These are phyloP conservation scores for Mionectes macconnelli DNA, from an alignment of 2,113 vertebrate species.

Conservation along the genomic window DNA sequence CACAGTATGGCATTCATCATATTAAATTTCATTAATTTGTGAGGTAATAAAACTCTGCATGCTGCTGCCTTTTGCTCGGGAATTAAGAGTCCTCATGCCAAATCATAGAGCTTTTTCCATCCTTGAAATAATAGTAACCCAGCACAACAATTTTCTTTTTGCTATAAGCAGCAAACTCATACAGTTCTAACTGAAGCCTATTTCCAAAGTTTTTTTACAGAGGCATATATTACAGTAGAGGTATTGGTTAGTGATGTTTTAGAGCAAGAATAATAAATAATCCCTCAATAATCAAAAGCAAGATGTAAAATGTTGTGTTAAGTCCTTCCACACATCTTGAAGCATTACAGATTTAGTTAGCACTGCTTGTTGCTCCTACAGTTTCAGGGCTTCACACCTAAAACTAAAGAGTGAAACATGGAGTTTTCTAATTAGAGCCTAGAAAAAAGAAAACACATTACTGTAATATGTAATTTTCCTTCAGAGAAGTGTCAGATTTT, in stretches of 20 bases:
- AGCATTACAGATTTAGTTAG: neutral
- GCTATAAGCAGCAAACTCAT: neutral
- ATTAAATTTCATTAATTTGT: conserved; percentile 34
- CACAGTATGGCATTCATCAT: neutral
- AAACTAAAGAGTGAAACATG: neutral
- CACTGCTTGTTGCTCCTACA: neutral
- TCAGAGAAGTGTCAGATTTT: neutral
- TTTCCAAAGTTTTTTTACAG: neutral
- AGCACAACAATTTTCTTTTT: neutral
- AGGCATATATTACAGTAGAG: neutral
- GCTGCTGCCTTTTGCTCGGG: neutral
- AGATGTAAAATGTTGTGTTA: neutral
- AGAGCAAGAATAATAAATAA: neutral
- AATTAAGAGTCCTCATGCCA: neutral
- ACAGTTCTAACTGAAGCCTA: neutral
- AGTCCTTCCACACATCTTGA: neutral
- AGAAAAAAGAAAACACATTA: neutral
- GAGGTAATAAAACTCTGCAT: neutral
- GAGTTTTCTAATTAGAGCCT: neutral
- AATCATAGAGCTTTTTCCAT: neutral
- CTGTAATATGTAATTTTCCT: neutral
- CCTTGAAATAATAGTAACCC: neutral
- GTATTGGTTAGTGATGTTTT: neutral
- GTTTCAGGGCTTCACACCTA: neutral
- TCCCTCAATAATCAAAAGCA: neutral